Conservation (phyloP, 2,113 vertebrate species). For the Rostratula benghalensis region DNA sequence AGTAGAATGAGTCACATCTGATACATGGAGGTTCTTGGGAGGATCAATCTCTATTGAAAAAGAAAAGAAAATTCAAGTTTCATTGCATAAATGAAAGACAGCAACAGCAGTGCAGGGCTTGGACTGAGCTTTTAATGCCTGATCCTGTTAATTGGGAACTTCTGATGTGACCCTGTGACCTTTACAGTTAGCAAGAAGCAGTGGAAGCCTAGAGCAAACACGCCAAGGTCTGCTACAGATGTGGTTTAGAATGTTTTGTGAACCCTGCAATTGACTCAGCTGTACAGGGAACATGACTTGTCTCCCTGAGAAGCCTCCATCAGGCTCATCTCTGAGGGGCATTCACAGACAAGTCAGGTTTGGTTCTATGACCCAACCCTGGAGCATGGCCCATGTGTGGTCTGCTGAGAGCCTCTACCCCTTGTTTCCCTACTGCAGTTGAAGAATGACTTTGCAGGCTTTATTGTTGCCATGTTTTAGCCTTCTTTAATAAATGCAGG, state of each 20-base stretch:
- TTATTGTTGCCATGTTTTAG: not conserved
- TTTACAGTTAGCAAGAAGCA: not conserved
- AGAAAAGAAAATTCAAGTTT: not conserved
- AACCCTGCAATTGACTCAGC: not conserved
- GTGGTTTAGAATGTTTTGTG: not conserved
- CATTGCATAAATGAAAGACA: not conserved
- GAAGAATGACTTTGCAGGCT: not conserved
- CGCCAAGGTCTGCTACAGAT: not conserved
- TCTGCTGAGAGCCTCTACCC: not conserved
- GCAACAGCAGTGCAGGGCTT: not conserved
- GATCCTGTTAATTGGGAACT: not conserved
- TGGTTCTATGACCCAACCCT: not conserved
- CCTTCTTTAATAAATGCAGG: not conserved
- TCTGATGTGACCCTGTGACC: not conserved
- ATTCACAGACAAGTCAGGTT: not conserved
- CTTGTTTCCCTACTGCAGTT: not conserved
- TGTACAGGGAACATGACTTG: not conserved
- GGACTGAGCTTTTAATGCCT: not conserved
- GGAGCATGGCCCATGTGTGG: not conserved
- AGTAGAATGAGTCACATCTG: slow-evolving; percentile 71
- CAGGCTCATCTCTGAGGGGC: not conserved
- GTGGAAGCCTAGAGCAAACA: not conserved
- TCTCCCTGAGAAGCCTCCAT: not conserved
- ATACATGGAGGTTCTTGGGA: slow-evolving; percentile 78
- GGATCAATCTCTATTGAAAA: slow-evolving; percentile 81